phyloP scores from a whole-genome alignment of 2,113 vertebrate species.

The Edolisoma coerulescens region DNA sequence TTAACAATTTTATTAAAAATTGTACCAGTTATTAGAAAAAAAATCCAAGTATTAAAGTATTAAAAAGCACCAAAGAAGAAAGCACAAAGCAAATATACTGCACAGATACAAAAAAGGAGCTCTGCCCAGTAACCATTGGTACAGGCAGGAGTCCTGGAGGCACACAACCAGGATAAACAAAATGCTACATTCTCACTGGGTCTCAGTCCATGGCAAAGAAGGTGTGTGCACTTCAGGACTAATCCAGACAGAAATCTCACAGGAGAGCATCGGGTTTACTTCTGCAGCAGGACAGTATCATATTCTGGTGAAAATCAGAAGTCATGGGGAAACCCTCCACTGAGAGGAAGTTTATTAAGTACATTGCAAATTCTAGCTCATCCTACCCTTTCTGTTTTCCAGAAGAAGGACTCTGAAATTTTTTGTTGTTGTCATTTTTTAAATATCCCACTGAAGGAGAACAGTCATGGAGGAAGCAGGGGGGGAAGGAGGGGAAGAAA shows the following conservation, averaged over 20 bases:
- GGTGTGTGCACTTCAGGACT: slow-evolving; percentile 62
- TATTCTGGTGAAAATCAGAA: slow-evolving; percentile 18
- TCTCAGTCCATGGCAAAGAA: slow-evolving; percentile 67
- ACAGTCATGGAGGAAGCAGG: neutral
- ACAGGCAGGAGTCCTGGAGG: slow-evolving; percentile 62
- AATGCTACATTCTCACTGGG: slow-evolving; percentile 81
- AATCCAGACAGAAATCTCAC: slow-evolving; percentile 49
- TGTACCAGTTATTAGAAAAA: slow-evolving; percentile 72
- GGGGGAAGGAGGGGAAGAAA: neutral
- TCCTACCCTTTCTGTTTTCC: neutral
- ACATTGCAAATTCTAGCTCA: neutral
- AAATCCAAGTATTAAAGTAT: slow-evolving; percentile 67
- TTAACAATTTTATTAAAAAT: slow-evolving; percentile 83
- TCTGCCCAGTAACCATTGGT: slow-evolving; percentile 47
- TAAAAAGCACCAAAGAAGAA: slow-evolving; percentile 69
- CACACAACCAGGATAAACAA: slow-evolving; percentile 57
- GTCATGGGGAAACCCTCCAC: neutral
- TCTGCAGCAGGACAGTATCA: slow-evolving; percentile 44
- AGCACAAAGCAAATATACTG: slow-evolving; percentile 71
- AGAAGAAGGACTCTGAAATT: neutral
- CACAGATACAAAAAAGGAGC: slow-evolving; percentile 64
- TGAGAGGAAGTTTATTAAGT: neutral
- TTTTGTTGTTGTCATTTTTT: neutral
- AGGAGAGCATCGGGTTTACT: slow-evolving; percentile 56
- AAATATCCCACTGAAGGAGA: neutral